Percentiles rank a stretch among this genome's conserved stretches.
Evolutionary conservation across 2,113 vertebrate species (phyloP).

Genomic region (Lophius piscatorius): DNA sequence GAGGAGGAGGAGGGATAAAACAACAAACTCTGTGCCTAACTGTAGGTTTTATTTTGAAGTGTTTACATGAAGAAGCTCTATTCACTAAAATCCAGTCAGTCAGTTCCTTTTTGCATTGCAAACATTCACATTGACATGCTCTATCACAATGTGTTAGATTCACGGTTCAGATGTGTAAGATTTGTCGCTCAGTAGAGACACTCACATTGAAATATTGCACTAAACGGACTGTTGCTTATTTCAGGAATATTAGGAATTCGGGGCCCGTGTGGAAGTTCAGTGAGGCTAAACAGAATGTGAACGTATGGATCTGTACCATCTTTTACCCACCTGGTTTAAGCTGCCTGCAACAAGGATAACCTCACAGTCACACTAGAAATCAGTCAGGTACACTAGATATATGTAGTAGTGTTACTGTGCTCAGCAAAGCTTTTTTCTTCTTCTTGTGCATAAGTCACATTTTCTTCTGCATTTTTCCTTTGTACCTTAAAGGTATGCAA

Average conservation of each 20-base stretch:
- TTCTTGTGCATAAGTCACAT: conserved; percentile 56
- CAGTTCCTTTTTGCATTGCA: conserved; percentile 29
- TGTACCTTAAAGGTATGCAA: conserved; percentile 84
- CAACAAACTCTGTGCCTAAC: conserved; percentile 73
- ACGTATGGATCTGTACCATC: conserved; percentile 48
- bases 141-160: neutral
- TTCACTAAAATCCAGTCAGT: conserved; percentile 34
- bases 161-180: too few species aligned
- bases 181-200: conserved; percentile 27
- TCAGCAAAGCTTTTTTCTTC: conserved; percentile 26
- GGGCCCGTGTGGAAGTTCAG: neutral
- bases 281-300: conserved; percentile 41
- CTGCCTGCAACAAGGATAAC: conserved; percentile 51
- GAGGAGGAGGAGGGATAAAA: conserved; percentile 37
- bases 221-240: conserved; percentile 44
- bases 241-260: conserved; percentile 34
- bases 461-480: conserved; percentile 71
- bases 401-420: conserved; percentile 33
- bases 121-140: neutral
- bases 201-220: conserved; percentile 51
- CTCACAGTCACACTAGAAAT: conserved; percentile 32
- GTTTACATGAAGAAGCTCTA: conserved; percentile 75
- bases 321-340: conserved; percentile 31
- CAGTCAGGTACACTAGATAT: too few species aligned
- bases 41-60: conserved; percentile 63